Conservation (phyloP, 2,113 vertebrate species). For the Eclectus roratus region DNA sequence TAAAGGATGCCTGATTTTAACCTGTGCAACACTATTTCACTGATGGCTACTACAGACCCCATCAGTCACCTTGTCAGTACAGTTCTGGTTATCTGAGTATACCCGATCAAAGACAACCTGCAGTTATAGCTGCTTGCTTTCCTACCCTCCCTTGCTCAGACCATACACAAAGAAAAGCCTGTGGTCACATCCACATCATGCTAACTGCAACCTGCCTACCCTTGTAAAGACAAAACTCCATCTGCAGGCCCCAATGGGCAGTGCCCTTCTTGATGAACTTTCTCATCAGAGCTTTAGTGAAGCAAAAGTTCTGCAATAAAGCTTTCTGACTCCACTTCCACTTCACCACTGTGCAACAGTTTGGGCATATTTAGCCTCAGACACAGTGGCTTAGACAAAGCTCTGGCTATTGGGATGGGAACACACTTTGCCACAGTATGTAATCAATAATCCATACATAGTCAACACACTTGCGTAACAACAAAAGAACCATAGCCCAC, state of each 20-base stretch:
- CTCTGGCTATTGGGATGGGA: neutral
- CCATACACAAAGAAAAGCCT: neutral
- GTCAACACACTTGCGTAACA: constrained; percentile 11
- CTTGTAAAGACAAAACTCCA: neutral
- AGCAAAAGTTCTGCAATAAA: neutral
- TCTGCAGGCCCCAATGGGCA: neutral
- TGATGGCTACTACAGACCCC: neutral
- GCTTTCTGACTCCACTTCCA: neutral
- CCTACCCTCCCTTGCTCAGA: neutral
- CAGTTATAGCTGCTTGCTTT: neutral
- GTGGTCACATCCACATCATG: neutral
- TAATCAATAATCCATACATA: constrained; percentile 20
- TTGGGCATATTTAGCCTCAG: neutral
- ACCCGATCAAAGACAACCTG: neutral
- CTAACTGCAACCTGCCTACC: neutral
- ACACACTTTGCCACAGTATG: neutral
- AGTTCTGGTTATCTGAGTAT: neutral
- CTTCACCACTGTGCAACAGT: neutral
- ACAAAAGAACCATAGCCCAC: constrained; percentile 33
- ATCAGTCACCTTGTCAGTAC: neutral
- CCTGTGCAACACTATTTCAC: neutral
- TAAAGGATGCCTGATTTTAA: neutral
- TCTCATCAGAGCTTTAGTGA: neutral
- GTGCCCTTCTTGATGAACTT: neutral
- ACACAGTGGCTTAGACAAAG: neutral